These are phyloP conservation scores for Bergia puertoricense DNA, from an alignment of 92 coral and sea anemone genomes.

Conservation along the genomic window DNA sequence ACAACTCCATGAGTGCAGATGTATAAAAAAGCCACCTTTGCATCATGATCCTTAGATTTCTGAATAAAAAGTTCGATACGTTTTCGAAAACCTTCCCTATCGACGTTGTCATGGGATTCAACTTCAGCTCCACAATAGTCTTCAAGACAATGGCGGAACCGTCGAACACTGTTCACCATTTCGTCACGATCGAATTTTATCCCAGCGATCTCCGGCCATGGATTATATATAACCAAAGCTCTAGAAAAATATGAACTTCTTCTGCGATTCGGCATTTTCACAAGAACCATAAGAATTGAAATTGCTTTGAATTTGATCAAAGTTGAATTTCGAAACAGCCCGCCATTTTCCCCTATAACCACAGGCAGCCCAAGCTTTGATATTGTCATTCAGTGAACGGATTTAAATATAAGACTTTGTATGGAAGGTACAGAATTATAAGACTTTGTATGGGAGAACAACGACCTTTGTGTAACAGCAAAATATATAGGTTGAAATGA, in stretches of 20 bases:
- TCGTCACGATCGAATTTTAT: neutral
- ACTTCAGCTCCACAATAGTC: conserved; percentile 1
- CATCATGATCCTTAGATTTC: neutral
- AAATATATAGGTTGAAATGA: no score
- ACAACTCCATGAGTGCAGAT: conserved; percentile 15
- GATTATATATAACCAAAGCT: conserved; percentile 3
- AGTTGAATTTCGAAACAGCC: neutral
- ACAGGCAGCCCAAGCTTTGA: no score
- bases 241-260: neutral
- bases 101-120: neutral
- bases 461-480: no score
- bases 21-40: neutral
- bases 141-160: neutral
- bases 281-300: neutral
- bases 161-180: conserved; percentile 1
- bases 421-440: no score
- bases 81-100: neutral
- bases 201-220: conserved; percentile 25
- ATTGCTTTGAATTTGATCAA: neutral
- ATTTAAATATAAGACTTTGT: no score
- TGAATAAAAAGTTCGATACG: neutral
- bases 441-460: no score
- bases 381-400: no score
- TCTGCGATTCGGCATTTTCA: neutral
- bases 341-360: neutral